A percentile compares a stretch with the other conserved stretches of the same genome.
Conservation (phyloP, 53 echinoderm and acorn worm species). For the Echinarachnius parma region DNA sequence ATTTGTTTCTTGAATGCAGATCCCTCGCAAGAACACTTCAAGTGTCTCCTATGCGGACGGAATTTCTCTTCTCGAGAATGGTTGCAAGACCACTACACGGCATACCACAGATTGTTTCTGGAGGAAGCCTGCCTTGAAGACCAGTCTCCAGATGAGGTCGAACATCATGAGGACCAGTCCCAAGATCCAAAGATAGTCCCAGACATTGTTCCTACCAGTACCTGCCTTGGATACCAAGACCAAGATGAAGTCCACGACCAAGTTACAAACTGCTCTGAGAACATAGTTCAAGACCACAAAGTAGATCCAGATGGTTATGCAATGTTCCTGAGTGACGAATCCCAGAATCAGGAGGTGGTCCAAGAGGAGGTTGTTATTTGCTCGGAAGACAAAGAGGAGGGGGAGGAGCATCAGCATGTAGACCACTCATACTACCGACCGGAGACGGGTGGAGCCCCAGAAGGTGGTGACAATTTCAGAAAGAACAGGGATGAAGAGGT, state of each 20-base stretch:
- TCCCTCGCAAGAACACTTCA: too few relatives aligned
- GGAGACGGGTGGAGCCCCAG: conserved; percentile 1
- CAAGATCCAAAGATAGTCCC: neutral
- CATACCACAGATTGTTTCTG: neutral
- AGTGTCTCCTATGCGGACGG: too few relatives aligned
- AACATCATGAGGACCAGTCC: neutral
- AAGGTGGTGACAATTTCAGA: too few relatives aligned
- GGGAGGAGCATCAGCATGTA: conserved; percentile 4
- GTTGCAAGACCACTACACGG: too few relatives aligned
- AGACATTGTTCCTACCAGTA: neutral
- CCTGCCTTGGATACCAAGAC: too few relatives aligned
- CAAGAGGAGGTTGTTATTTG: too few relatives aligned
- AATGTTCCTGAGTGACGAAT: conserved; percentile 42
- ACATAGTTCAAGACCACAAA: conserved; percentile 21
- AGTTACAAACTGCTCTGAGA: conserved; percentile 28
- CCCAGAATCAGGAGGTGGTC: too few relatives aligned
- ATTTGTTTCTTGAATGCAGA: too few relatives aligned
- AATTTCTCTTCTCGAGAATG: too few relatives aligned
- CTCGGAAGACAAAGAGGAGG: neutral
- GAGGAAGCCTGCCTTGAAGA: neutral
- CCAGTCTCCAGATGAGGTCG: neutral
- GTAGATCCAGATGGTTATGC: conserved; percentile 18
- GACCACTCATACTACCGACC: conserved; percentile 28
- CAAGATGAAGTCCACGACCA: conserved; percentile 14
- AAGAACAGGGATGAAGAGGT: too few relatives aligned